Percentiles rank a stretch among this genome's conserved stretches.
phyloP scores from a whole-genome alignment of 2,797 vertebrate species.

The Clarias platycephalus region DNA sequence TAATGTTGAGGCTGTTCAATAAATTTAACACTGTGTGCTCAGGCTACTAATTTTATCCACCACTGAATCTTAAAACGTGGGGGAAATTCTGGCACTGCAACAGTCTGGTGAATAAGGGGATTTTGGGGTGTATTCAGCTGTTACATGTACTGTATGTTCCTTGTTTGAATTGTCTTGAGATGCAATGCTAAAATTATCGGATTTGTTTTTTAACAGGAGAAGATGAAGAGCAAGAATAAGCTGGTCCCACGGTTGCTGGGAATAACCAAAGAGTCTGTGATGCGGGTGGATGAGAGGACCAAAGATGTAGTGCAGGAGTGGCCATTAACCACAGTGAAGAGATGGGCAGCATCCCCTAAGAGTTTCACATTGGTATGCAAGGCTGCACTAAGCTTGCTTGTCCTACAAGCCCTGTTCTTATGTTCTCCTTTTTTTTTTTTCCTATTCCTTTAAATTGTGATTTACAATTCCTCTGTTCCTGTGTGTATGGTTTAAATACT shows the following conservation, averaged over 20 bases:
- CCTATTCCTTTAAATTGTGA: neutral
- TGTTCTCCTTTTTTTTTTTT: too few relatives aligned
- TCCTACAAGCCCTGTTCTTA: neutral
- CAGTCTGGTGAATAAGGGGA: neutral
- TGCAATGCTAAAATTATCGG: neutral
- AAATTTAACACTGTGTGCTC: neutral
- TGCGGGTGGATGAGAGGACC: slow-evolving; percentile 97
- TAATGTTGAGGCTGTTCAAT: too few relatives aligned
- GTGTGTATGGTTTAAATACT: neutral
- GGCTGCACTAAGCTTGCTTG: neutral
- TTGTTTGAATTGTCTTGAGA: slow-evolving; percentile 3
- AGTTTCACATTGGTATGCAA: slow-evolving; percentile 94
- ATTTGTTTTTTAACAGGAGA: slow-evolving; percentile 79
- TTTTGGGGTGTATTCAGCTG: neutral
- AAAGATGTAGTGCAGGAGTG: slow-evolving; percentile 98
- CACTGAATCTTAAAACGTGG: neutral
- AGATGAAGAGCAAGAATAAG: slow-evolving; percentile 99
- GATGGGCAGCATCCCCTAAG: slow-evolving; percentile 98
- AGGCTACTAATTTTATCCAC: neutral
- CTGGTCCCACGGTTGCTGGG: slow-evolving; percentile 93
- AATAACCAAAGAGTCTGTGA: slow-evolving; percentile 97
- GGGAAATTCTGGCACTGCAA: too few relatives aligned
- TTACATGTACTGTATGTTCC: slow-evolving; percentile 34
- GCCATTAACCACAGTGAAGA: slow-evolving; percentile 96
- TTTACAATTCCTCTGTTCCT: neutral